A percentile compares a stretch with the other conserved stretches of the same genome.
phyloP scores from a whole-genome alignment of 2,113 vertebrate genomes.

The Rhinogobius similis region DNA sequence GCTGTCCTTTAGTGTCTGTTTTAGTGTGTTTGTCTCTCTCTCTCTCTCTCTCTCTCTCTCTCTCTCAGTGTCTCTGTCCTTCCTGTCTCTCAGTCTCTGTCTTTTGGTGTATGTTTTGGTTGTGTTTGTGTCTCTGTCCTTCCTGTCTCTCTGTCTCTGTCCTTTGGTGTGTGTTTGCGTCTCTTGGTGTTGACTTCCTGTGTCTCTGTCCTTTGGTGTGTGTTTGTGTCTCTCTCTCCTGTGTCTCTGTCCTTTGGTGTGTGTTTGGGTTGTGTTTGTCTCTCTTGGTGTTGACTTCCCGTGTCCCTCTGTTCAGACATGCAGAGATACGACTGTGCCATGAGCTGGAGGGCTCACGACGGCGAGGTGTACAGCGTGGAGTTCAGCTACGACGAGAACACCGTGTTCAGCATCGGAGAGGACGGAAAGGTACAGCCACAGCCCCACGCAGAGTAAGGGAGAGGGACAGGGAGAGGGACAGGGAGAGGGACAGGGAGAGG shows the following conservation, averaged over 20 bases:
- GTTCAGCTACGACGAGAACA: slow-evolving; percentile 97
- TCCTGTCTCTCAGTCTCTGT: not conserved
- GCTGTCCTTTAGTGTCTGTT: no score
- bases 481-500: no score
- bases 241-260: not conserved
- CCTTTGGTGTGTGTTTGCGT: not conserved
- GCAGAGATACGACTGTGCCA: slow-evolving; percentile 94
- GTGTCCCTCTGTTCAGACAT: slow-evolving; percentile 79
- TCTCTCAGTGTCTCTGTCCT: not conserved
- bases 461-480: no score
- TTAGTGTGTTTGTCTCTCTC: not conserved
- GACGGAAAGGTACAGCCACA: slow-evolving; percentile 87
- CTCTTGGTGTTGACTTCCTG: no score
- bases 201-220: not conserved
- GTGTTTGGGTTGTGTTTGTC: not conserved
- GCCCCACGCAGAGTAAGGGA: no score
- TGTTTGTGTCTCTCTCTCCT: not conserved
- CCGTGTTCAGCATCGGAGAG: slow-evolving; percentile 93
- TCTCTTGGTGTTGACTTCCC: not conserved
- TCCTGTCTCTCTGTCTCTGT: not conserved
- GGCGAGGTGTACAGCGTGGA: slow-evolving; percentile 97
- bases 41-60: not conserved
- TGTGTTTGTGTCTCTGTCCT: no score
- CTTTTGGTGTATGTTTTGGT: no score
- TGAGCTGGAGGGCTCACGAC: slow-evolving; percentile 94